Conservation (phyloP, 2,113 vertebrate species). For the Chitala chitala region DNA sequence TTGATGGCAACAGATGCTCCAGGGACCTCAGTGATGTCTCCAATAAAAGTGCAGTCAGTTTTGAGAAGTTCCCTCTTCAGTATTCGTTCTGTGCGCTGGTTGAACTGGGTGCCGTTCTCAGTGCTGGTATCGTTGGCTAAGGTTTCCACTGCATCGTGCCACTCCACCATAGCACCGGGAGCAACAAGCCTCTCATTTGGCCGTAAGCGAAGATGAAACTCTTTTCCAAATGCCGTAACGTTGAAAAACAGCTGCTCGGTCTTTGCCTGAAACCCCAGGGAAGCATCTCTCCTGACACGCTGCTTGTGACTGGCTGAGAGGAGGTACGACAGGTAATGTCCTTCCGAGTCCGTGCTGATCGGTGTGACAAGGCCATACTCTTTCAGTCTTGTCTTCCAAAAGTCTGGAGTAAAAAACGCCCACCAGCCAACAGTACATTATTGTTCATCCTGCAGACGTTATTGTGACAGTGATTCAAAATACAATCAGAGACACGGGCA, state of each 20-base stretch:
- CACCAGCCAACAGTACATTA: not conserved
- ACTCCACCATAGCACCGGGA: conserved; percentile 81
- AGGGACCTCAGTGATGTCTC: conserved; percentile 82
- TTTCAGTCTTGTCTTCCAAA: conserved; percentile 54
- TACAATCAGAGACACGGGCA: not conserved
- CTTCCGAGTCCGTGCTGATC: conserved; percentile 77
- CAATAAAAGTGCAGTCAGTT: conserved; percentile 85
- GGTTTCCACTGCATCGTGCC: conserved; percentile 64
- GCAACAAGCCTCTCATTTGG: conserved; percentile 78
- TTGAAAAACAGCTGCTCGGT: conserved; percentile 78
- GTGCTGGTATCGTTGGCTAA: conserved; percentile 19
- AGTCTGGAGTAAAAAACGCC: conserved; percentile 52
- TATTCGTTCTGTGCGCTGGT: conserved; percentile 41
- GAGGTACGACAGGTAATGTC: conserved; percentile 79
- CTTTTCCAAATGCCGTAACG: conserved; percentile 81
- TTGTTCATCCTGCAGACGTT: not conserved
- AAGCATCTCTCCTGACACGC: conserved; percentile 67
- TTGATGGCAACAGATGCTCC: conserved; percentile 90
- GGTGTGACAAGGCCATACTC: conserved; percentile 85
- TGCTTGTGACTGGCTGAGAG: conserved; percentile 79
- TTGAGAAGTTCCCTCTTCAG: conserved; percentile 77
- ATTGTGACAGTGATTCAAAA: not conserved
- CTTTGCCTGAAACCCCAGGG: conserved; percentile 36
- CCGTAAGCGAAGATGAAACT: conserved; percentile 82
- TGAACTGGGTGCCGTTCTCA: conserved; percentile 4